Evolutionary conservation across 2,888 invertebrate species (phyloP), one percentile per base, ranked within the genome.

Genomic region (Cinara cedri): DNA sequence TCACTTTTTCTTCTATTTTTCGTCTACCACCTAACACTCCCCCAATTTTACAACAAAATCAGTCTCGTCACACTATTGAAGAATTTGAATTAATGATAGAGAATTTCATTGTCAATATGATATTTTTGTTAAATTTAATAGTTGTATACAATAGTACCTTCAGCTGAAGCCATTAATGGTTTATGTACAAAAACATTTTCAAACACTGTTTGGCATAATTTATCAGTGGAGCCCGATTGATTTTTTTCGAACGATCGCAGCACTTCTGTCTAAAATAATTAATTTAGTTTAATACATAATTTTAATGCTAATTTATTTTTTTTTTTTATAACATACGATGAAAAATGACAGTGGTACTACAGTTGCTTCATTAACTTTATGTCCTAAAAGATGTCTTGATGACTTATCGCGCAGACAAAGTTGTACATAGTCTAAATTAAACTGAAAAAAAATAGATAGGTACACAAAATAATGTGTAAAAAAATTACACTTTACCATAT

Each of bases 301-400:
- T 21, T 16, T 21, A n/a, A 66, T 4, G 16, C n/a, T 24, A 21
- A n/a, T 3, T 6, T 60, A 44, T 16, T 10, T 44, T 65, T 21
- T 19, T 21, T 3, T 63, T n/a, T n/a, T n/a, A n/a, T 55, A n/a
- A 65, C 81, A 75, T 81, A 82, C 82, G 65, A 82, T 76, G 24
- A 82, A 51, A 66, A 78, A 55, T 44, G 82, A 57, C 16, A 81
- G 26, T 1, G 82, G 82, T 13, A 82, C 57, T 1, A 82, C 63
- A 54, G 68, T 70, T 19, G 21, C 24, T 46, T 76, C 72, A 21
- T 80, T 72, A 0, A 82, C 71, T 80, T 81, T 80, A 54, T 82
- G 81, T 21, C 81, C 81, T 34, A 75, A 80, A 46, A 82, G 66
- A 54, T 80, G 80, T 80, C 82, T 80, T 11, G 65, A 81, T 65